phyloP scores from a whole-genome alignment of 2,797 vertebrate genomes.

The Macropus fuliginosus region DNA sequence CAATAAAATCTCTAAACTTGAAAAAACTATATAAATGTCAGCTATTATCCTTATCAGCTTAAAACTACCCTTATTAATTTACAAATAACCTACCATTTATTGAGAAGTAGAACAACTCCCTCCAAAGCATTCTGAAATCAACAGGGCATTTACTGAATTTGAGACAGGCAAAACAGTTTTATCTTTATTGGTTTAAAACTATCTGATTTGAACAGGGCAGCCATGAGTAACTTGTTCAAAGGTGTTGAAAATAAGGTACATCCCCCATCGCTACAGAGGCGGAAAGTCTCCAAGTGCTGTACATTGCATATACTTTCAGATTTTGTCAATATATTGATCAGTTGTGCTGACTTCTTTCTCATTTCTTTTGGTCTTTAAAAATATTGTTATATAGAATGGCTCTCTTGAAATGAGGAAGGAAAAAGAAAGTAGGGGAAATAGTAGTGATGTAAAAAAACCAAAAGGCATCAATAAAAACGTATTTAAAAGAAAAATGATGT shows the following conservation, averaged over 20 bases:
- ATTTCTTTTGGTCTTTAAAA: neutral
- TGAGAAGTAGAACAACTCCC: neutral
- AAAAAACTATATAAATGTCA: neutral
- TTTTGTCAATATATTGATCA: neutral
- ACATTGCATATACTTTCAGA: neutral
- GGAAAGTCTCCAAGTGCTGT: neutral
- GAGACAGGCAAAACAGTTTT: neutral
- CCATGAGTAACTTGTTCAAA: neutral
- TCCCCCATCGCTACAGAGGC: too few relatives aligned
- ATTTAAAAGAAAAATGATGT: neutral
- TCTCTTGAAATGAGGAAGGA: neutral
- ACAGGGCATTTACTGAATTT: neutral
- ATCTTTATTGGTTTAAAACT: neutral
- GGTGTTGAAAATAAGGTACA: neutral
- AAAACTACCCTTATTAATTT: too few relatives aligned
- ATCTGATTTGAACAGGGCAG: neutral
- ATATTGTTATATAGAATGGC: neutral
- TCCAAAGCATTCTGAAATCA: neutral
- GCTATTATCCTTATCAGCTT: neutral
- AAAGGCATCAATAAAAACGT: neutral
- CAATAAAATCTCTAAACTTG: neutral
- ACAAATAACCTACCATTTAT: neutral
- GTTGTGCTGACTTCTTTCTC: neutral
- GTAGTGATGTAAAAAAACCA: neutral
- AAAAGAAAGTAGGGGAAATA: neutral